phyloP scores from a whole-genome alignment of 2,797 vertebrate genomes.

The Sparidentex hasta region DNA sequence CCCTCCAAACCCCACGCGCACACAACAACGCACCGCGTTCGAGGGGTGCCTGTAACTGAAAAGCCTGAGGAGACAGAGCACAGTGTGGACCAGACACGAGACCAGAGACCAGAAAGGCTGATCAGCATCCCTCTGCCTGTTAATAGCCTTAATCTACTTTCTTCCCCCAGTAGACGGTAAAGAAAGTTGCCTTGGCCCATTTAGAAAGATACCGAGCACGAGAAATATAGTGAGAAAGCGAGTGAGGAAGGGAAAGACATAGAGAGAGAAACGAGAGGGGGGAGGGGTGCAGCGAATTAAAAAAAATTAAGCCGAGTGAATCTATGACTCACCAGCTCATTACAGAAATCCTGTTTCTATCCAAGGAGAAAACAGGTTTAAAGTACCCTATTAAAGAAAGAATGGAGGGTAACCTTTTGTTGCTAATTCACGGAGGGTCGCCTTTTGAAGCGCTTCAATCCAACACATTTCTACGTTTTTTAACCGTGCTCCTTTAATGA shows the following conservation, averaged over 20 bases:
- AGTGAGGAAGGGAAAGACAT: constrained; percentile 1
- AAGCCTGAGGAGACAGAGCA: constrained; percentile 29
- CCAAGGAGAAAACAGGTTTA: constrained; percentile 75
- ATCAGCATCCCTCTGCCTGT: constrained; percentile 70
- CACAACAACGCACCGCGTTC: constrained; percentile 14
- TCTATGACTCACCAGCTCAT: constrained; percentile 79
- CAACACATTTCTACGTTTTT: constrained; percentile 51
- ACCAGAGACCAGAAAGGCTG: constrained; percentile 56
- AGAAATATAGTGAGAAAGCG: constrained; percentile 52
- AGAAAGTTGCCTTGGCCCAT: constrained; percentile 77
- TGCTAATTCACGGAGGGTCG: constrained; percentile 69
- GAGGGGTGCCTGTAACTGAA: constrained; percentile 25
- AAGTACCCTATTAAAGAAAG: constrained; percentile 70
- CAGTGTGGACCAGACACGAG: constrained; percentile 52
- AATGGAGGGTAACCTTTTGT: constrained; percentile 73
- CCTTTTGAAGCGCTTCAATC: constrained; percentile 68
- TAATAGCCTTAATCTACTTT: constrained; percentile 80
- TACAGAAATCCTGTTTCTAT: constrained; percentile 77
- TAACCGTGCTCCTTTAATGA: constrained; percentile 45
- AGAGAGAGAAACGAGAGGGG: not conserved
- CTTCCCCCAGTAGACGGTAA: constrained; percentile 59
- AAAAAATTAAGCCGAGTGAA: constrained; percentile 67
- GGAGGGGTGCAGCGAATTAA: constrained; percentile 43
- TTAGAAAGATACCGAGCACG: constrained; percentile 63
- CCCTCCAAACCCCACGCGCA: not conserved